phyloP scores from a whole-genome alignment of 1,140 invertebrate genomes.

The Drosophila equinoxialis region DNA sequence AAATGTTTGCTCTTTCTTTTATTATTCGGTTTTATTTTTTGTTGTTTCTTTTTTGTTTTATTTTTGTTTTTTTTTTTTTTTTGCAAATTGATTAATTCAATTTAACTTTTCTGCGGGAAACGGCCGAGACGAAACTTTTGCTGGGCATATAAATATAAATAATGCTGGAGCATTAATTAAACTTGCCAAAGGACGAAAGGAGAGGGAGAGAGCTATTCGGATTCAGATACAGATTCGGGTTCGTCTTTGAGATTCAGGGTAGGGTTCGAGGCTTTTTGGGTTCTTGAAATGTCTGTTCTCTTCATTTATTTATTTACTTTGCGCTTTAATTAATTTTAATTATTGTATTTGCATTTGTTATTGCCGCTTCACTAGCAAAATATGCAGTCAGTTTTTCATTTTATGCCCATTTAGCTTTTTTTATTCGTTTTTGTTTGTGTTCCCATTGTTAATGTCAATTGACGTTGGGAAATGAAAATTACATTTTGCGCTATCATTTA shows the following conservation, averaged over 20 bases:
- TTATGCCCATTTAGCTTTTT: neutral
- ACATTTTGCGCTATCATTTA: conserved; percentile 16
- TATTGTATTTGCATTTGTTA: conserved; percentile 74
- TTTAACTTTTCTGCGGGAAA: conserved; percentile 54
- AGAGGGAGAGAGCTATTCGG: neutral
- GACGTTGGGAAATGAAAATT: conserved; percentile 25
- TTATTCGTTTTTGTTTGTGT: conserved; percentile 2
- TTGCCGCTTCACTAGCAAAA: conserved; percentile 15
- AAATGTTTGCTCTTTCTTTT: conserved; percentile 11
- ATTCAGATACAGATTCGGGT: neutral
- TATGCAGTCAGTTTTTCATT: neutral
- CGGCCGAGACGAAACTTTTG: conserved; percentile 49
- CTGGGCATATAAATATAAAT: conserved; percentile 53
- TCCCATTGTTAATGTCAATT: conserved; percentile 16
- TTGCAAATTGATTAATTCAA: conserved; percentile 70
- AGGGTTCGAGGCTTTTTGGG: neutral
- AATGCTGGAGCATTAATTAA: conserved; percentile 75
- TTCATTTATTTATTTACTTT: conserved; percentile 70
- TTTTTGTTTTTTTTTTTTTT: conserved; percentile 15
- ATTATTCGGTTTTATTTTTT: conserved; percentile 26
- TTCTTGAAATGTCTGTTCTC: neutral
- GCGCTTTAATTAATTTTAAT: conserved; percentile 73
- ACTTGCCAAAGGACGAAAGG: conserved; percentile 19
- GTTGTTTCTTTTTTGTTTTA: conserved; percentile 2
- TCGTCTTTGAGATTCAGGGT: too few relatives aligned